A percentile compares a stretch with the other conserved stretches of the same genome.
phyloP scores from a whole-genome alignment of 2,888 invertebrate species.

The Dryadula phaetusa region DNA sequence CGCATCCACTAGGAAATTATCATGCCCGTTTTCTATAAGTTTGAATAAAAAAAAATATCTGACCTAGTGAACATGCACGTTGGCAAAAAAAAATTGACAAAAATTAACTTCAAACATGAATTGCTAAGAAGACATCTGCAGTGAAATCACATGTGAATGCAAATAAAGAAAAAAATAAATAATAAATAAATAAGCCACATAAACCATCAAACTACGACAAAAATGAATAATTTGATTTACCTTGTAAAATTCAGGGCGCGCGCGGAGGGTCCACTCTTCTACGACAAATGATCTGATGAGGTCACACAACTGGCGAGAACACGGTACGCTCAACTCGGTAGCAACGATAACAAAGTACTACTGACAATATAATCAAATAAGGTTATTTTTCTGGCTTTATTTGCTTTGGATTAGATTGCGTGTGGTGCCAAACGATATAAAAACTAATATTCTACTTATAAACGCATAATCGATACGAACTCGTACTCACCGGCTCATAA shows the following conservation, averaged over 20 bases:
- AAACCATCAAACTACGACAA: constrained; percentile 73
- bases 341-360: constrained; percentile 46
- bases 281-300: constrained; percentile 56
- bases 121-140: constrained; percentile 77
- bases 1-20: constrained; percentile 68
- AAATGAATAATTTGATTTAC: constrained; percentile 67
- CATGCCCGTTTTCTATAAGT: constrained; percentile 55
- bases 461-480: constrained; percentile 50
- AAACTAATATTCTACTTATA: constrained; percentile 44
- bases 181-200: constrained; percentile 83
- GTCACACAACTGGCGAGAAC: constrained; percentile 50
- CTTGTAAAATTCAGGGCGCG: constrained; percentile 55
- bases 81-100: constrained; percentile 34
- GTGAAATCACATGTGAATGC: constrained; percentile 85
- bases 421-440: constrained; percentile 56
- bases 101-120: constrained; percentile 66
- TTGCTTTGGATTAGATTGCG: constrained; percentile 50
- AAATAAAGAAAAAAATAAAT: constrained; percentile 68
- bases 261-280: constrained; percentile 58
- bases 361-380: constrained; percentile 43
- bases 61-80: constrained; percentile 62
- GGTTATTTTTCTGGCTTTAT: constrained; percentile 31
- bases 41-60: constrained; percentile 21
- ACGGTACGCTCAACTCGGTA: constrained; percentile 44
- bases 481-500: constrained; percentile 69